A percentile compares a stretch with the other conserved stretches of the same genome.
These are phyloP conservation scores for Natrix natrix DNA, from an alignment of 2,797 vertebrate species.

Conservation along the genomic window DNA sequence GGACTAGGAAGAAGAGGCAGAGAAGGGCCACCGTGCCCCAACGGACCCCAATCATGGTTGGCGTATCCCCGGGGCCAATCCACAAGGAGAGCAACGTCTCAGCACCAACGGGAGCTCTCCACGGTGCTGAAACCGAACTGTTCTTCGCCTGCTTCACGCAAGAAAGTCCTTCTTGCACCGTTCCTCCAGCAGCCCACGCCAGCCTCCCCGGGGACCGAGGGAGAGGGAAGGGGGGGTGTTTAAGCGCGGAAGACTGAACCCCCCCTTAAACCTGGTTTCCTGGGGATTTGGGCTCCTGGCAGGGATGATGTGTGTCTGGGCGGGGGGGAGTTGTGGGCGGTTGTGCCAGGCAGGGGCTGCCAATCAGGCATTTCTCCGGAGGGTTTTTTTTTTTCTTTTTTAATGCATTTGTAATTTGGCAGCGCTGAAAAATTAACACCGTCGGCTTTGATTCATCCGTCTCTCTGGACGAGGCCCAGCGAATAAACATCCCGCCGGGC, in stretches of 20 bases:
- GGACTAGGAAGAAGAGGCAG: background rate
- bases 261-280: background rate
- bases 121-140: background rate
- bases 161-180: background rate
- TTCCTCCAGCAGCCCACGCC: background rate
- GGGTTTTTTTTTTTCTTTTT: background rate
- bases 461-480: background rate
- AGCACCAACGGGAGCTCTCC: background rate
- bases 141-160: background rate
- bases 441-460: background rate
- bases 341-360: background rate
- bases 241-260: fast-evolving
- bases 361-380: background rate
- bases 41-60: background rate
- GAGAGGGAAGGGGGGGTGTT: background rate
- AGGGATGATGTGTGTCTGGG: too few species aligned
- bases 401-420: background rate
- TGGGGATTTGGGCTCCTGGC: background rate
- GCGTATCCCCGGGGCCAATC: background rate
- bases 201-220: background rate
- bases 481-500: too few species aligned
- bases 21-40: background rate
- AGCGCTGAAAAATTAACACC: background rate
- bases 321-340: too few species aligned
- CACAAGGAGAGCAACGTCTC: background rate